These are phyloP conservation scores for Phenganax stokvisi DNA, from an alignment of 92 coral and sea anemone genomes.

Conservation along the genomic window DNA sequence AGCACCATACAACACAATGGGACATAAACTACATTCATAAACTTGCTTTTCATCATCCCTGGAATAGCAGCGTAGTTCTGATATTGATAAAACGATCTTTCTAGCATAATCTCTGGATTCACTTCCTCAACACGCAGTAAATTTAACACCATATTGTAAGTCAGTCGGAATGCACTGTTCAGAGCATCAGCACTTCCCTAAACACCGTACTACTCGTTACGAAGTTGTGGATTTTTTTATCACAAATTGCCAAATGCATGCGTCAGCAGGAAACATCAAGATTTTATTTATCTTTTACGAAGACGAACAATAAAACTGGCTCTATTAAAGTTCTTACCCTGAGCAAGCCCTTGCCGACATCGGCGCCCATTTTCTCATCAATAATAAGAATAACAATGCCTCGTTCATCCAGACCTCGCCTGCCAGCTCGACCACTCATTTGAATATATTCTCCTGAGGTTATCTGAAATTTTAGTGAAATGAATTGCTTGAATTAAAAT, in stretches of 20 bases:
- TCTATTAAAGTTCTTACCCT: constrained; percentile 45
- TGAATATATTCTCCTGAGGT: constrained; percentile 99
- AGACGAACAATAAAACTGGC: too few species aligned
- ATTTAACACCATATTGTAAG: constrained; percentile 96
- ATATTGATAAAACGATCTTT: constrained; percentile 86
- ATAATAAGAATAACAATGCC: constrained; percentile 89
- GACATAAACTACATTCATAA: background rate
- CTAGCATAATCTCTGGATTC: constrained; percentile 97
- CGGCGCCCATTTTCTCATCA: constrained; percentile 99
- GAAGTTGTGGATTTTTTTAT: background rate
- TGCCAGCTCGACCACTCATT: constrained; percentile 98
- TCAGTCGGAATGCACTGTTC: constrained; percentile 93
- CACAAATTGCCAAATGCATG: background rate
- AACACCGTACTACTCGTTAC: background rate
- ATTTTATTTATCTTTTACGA: background rate
- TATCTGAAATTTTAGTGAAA: constrained; percentile 43
- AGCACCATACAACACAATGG: background rate
- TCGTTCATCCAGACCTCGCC: constrained; percentile 95
- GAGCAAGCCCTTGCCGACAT: constrained; percentile 81
- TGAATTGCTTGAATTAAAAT: too few species aligned
- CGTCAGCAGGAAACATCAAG: background rate
- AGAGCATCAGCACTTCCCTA: constrained; percentile 97
- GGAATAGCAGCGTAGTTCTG: constrained; percentile 96
- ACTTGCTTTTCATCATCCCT: constrained; percentile 83
- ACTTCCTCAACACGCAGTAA: constrained; percentile 94